These are phyloP conservation scores for Paramuricea clavata DNA, from an alignment of 92 coral and sea anemone species.

Conservation along the genomic window DNA sequence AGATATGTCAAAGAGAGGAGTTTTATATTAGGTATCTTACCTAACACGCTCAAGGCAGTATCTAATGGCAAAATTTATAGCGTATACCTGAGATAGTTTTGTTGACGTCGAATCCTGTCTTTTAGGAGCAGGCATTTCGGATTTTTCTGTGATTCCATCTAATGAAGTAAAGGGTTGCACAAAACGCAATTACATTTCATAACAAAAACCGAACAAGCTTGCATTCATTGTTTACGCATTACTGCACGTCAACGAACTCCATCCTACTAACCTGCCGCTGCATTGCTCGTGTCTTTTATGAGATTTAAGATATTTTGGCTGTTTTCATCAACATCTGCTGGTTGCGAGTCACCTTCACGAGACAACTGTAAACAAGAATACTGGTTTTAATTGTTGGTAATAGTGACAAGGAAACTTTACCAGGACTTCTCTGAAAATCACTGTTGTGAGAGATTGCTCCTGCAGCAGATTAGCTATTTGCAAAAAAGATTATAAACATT, in stretches of 20 bases:
- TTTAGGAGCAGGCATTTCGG: constrained; percentile 43
- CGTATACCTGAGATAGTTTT: constrained; percentile 38
- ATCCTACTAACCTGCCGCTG: constrained; percentile 58
- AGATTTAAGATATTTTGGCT: constrained; percentile 89
- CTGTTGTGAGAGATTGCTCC: too few relatives aligned
- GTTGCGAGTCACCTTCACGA: constrained; percentile 6
- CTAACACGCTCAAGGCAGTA: too few relatives aligned
- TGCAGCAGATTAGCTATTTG: too few relatives aligned
- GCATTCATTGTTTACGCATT: not conserved
- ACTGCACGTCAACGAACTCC: not conserved
- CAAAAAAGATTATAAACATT: too few relatives aligned
- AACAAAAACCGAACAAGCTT: not conserved
- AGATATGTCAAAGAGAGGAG: too few relatives aligned
- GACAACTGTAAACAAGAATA: constrained; percentile 33
- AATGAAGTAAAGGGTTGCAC: not conserved
- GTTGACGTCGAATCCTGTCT: constrained; percentile 45
- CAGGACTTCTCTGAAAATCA: too few relatives aligned
- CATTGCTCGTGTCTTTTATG: constrained; percentile 87
- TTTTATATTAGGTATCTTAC: too few relatives aligned
- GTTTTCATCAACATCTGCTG: constrained; percentile 85
- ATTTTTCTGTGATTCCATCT: not conserved
- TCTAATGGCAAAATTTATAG: not conserved
- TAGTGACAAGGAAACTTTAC: too few relatives aligned
- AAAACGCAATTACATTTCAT: not conserved
- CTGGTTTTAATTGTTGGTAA: not conserved